Conservation (phyloP, 64 coral and sea anemone genomes). For the Pocillopora verrucosa region DNA sequence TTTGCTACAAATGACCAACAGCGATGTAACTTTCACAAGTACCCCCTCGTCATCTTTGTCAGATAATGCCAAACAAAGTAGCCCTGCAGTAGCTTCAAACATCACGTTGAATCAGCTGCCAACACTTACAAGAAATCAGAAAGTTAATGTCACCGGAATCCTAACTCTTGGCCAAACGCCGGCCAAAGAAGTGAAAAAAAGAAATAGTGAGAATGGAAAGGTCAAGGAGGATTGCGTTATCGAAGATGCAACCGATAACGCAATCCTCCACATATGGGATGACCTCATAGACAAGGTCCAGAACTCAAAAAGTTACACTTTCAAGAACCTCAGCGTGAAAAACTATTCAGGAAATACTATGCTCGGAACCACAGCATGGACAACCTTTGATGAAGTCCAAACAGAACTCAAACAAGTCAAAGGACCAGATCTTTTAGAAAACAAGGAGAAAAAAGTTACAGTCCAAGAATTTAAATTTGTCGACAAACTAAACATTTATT, state of each 20-base stretch:
- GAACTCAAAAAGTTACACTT: slow-evolving; percentile 30
- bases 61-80: too few species aligned
- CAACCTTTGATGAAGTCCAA: slow-evolving; percentile 41
- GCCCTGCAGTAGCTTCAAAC: too few species aligned
- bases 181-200: slow-evolving; percentile 38
- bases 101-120: neutral
- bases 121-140: neutral
- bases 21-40: slow-evolving; percentile 60
- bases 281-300: slow-evolving; percentile 36
- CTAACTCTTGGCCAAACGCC: slow-evolving; percentile 23
- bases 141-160: neutral
- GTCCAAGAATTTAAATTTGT: too few species aligned
- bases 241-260: slow-evolving; percentile 40
- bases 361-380: slow-evolving; percentile 50
- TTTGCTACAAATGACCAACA: slow-evolving; percentile 34
- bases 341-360: slow-evolving; percentile 63
- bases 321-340: slow-evolving; percentile 60
- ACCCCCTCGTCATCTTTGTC: too few species aligned
- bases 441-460: slow-evolving; percentile 35
- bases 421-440: slow-evolving; percentile 45
- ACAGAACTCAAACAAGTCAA: slow-evolving; percentile 33
- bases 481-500: slow-evolving; percentile 55
- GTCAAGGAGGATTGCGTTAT: slow-evolving; percentile 57
- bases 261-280: slow-evolving; percentile 44
- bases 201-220: slow-evolving; percentile 7